Evolutionary conservation across 1,140 invertebrate genomes (phyloP), one percentile per base, ranked within the genome.

Genomic region (Hyphantria cunea): DNA sequence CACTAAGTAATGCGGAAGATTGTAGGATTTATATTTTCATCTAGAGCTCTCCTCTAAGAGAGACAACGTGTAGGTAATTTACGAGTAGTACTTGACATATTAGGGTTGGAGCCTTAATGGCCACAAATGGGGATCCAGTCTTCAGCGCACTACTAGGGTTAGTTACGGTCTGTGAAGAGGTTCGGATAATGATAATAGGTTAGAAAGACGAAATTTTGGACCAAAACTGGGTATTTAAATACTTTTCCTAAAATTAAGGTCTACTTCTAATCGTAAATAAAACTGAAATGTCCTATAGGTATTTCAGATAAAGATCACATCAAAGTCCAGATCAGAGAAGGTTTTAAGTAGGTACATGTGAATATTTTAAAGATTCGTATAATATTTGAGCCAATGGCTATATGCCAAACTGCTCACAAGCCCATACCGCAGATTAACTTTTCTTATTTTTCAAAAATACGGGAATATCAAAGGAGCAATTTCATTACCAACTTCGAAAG

Each of bases 31-130:
- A 5, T 25, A 25, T 25, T 5, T 25, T 25, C 17, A 25, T 25
- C 17, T 25, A 25, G 5, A 25, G 5, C 17, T 25, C 1, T 25
- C 17, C 17, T 25, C 17, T 25, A 1, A 3, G 17, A 3, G 17
- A 34, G 54, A 56, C 55, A 42, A 49, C 34, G n/a, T 48, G 45
- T 14, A 31, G 45, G 55, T 58, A 58, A 58, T 58, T 58, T 48
- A 49, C 15, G 45, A 47, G 25, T 58, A 58, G 48, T 49, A 49
- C 39, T 41, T 25, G 54, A 32, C 32, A 48, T 48, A 31, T 56
- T 58, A 15, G 45, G 55, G 45, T 48, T 56, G 25, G 33, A 14
- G n/a, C 45, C 17, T 11, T 58, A 39, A 58, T 58, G 45, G 15
- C 55, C 45, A n/a, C 13, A 12, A 58, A 31, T 33, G 45, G 39